Base-by-base conservation (phyloP, 2,797 vertebrate genomes). In the Enteromius anoplus region DNA sequence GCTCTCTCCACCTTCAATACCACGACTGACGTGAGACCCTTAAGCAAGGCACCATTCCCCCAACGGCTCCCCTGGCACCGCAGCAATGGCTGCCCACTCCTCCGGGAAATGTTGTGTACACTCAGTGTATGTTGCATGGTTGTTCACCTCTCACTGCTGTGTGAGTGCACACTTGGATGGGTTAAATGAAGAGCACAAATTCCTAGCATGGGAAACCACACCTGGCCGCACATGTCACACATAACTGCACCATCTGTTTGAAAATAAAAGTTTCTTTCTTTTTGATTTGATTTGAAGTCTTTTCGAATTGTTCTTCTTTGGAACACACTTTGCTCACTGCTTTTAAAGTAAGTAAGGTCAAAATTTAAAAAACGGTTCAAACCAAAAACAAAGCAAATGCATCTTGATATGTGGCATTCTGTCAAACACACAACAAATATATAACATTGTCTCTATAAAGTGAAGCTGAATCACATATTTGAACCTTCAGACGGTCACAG, bases 361-460 rank as follows among this genome's bases (percentile, higher is more conserved):
- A 5, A 60, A 2, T 26, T 26, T 23, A 23, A 60, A 23, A 60
- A 60, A 60, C 5, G 10, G 10, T 55, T 11, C 3, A 55, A 55
- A 55, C 21, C 8, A 55, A 55, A 11, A 55, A n/a, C 3, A 55
- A 10, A 10, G 53, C 53, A 55, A 55, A n/a, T 7, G 53, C 53
- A 21, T n/a, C 53, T 55, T 10, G 8, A n/a, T 26, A 26, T 26
- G 23, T 60, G 10, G 23, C 12, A 26, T 60, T 23, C 10, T 60
- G 11, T 60, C 5, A 53, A 49, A 26, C 29, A 75, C 71, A 29
- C 75, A 83, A 83, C 70, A 47, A 76, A 78, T 17, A 12, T 53
- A 47, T 58, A 32, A 17, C 40, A 71, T n/a, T 34, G 86, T 91
- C 87, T 86, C 40, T 23, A n/a, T 23, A 14, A 77, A 64, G 4